Base-by-base conservation (phyloP, 2,888 invertebrate genomes). In the Amblyjoppa proteus region DNA sequence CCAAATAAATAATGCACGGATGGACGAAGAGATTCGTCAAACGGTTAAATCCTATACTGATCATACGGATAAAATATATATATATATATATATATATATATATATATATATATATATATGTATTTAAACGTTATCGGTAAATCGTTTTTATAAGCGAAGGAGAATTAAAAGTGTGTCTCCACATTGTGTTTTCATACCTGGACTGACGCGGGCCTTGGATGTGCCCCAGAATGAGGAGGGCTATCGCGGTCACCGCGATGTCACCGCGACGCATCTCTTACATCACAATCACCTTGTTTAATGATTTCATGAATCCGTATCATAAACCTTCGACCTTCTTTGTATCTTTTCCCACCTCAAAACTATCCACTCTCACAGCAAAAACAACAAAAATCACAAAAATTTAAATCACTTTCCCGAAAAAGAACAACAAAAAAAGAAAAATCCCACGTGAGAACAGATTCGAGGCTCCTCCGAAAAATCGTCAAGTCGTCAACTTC, bases 251-350 rank as follows among this genome's bases (percentile, higher is more conserved):
- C 89, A 93, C 92, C 93, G 94, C 94, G 94, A 94, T 91, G 91
- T 93, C 93, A 92, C 92, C 93, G 88, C 93, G 93, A 92, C 94
- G 94, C 94, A 94, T 94, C 92, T 94, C 94, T 94, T 92, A 93
- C 93, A 93, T 93, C 93, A 93, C 93, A 92, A 91, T 92, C 90
- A 91, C 88, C 91, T 91, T 91, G 89, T 91, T 91, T 87, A 90
- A 91, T 91, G 90, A 91, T 91, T 89, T 90, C 89, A 88, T 88
- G 82, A 89, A 89, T 89, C 88, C 87, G 87, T 87, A 49, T 53
- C 45, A 28, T 56, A 45, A 38, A 70, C 45, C 70, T 49, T 38
- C 49, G 49, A 61, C 28, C 20, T 66, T 45, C 66, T 13, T 25
- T 66, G 56, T 16, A 45, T 41, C 51, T 6, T 38, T 66, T n/a